phyloP scores from a whole-genome alignment of 2,797 vertebrate species.

The Sarcoramphus papa region DNA sequence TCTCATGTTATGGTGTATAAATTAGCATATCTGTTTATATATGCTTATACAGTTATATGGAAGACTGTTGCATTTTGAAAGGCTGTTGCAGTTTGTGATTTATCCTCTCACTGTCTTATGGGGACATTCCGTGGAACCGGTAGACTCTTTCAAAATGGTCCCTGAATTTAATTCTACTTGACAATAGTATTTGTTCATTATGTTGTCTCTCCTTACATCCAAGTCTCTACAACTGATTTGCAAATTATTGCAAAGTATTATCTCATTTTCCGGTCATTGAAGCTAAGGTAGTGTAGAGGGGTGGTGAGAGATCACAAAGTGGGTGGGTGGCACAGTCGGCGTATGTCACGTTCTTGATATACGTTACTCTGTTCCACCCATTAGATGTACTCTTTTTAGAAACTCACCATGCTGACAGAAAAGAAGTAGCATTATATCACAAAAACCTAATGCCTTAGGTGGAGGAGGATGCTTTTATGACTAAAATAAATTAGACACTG shows the following conservation, averaged over 20 bases:
- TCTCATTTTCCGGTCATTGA: neutral
- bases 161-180: neutral
- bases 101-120: neutral
- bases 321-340: neutral
- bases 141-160: neutral
- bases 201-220: neutral
- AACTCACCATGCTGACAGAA: neutral
- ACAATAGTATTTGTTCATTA: neutral
- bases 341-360: neutral
- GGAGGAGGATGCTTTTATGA: conserved; percentile 13
- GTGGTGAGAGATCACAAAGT: neutral
- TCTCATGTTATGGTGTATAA: neutral
- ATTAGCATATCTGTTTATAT: neutral
- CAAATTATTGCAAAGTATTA: neutral
- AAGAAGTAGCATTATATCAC: neutral
- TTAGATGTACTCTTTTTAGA: neutral
- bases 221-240: neutral
- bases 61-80: neutral
- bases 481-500: neutral
- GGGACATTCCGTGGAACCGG: neutral
- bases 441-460: neutral
- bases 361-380: neutral
- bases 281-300: neutral
- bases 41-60: neutral
- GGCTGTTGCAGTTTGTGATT: neutral